Evolutionary conservation across 2,888 invertebrate species (phyloP), one percentile per base, ranked within the genome.

Genomic region (Himalopsyche anomala): DNA sequence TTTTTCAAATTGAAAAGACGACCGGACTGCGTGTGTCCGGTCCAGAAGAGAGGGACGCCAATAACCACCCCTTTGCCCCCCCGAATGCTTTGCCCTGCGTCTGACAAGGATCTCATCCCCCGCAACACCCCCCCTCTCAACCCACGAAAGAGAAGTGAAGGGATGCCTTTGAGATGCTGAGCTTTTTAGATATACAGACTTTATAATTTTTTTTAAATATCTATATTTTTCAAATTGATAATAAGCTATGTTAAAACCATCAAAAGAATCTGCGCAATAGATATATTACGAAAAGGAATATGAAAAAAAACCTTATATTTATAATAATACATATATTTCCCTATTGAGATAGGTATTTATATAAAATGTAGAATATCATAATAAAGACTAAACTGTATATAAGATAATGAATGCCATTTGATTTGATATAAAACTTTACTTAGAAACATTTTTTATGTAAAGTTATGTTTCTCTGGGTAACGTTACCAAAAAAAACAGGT

Each of bases 1-100:
- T 93, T 93, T 93, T 93, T 93, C 93, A 93, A 93, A 93, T 93
- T 93, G 93, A 93, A 93, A 93, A 93, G 93, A 93, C 93, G 93
- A 93, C 93, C 93, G 93, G 93, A 93, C 93, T 93, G 93, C 93
- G 92, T 93, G 74, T 74, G 74, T 74, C 74, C 74, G 74, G 93
- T 93, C 93, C 93, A 92, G 93, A 92, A 93, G 92, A 92, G 91
- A 91, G 91, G 91, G 90, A 90, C 89, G 89, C 91, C 91, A 89
- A 89, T 89, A 88, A 89, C 89, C 89, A 89, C 86, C 81, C 86
- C 40, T 91, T 91, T 90, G 90, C 90, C 89, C 89, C 90, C 90
- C 90, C 91, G 62, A 74, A 74, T 74, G 38, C 74, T 74, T 74
- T 74, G 74, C 74, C 36, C 74, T 74, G 74, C 74, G 74, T 74